Percentiles rank a stretch among this genome's conserved stretches.
phyloP scores from a whole-genome alignment of 2,113 vertebrate species.

The Talpa occidentalis region DNA sequence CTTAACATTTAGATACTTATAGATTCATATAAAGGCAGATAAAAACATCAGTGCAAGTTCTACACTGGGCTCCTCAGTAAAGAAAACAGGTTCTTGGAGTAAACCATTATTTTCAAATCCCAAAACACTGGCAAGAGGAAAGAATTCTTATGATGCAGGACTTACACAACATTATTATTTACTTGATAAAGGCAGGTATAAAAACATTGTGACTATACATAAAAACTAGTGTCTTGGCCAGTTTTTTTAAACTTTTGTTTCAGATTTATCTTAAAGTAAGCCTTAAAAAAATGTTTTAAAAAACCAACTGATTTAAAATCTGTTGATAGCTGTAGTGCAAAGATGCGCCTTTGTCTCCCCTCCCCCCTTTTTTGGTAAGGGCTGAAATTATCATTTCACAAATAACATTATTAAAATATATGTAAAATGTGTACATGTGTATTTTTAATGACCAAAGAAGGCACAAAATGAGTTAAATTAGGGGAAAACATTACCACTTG shows the following conservation, averaged over 20 bases:
- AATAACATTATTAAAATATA: constrained; percentile 73
- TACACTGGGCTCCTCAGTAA: constrained; percentile 63
- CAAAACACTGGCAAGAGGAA: constrained; percentile 48
- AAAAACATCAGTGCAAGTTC: constrained; percentile 82
- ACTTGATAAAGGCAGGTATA: constrained; percentile 73
- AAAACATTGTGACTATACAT: constrained; percentile 78
- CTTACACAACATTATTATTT: not conserved
- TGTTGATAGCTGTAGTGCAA: constrained; percentile 79
- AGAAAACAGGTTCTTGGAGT: constrained; percentile 68
- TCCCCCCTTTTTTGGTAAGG: constrained; percentile 60
- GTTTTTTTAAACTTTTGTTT: constrained; percentile 58
- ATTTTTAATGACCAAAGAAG: constrained; percentile 79
- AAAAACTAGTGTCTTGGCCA: constrained; percentile 69
- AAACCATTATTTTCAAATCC: constrained; percentile 69
- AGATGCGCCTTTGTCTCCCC: constrained; percentile 68
- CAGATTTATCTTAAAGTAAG: constrained; percentile 53
- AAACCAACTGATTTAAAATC: constrained; percentile 56
- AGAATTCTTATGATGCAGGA: constrained; percentile 60
- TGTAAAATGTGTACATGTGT: constrained; percentile 57
- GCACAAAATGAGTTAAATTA: constrained; percentile 85
- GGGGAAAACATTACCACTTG: constrained; percentile 74
- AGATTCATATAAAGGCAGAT: constrained; percentile 76
- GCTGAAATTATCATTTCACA: constrained; percentile 75
- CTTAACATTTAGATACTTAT: constrained; percentile 52
- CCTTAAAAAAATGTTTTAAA: not conserved